A percentile compares a stretch with the other conserved stretches of the same genome.
Conservation (phyloP, 2,888 invertebrate genomes). For the Notocelia uddmanniana region DNA sequence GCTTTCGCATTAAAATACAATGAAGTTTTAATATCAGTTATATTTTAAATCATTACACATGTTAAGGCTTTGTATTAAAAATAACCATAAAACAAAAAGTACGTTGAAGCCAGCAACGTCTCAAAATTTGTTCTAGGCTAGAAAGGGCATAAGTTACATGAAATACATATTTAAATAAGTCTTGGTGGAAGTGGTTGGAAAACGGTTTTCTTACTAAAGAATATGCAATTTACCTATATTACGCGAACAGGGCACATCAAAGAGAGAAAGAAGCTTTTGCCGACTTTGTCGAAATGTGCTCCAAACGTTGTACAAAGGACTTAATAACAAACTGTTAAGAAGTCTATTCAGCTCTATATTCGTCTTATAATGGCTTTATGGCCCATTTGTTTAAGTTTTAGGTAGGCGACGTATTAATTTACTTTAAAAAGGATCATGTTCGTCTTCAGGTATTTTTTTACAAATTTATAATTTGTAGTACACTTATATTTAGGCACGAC, state of each 20-base stretch:
- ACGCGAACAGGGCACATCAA: conserved; percentile 22
- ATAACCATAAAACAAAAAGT: neutral
- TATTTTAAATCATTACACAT: neutral
- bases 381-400: neutral
- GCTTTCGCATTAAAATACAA: too few relatives aligned
- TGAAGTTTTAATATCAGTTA: too few relatives aligned
- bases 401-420: too few relatives aligned
- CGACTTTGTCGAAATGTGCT: conserved; percentile 14
- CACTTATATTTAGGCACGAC: too few relatives aligned
- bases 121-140: neutral
- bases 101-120: neutral
- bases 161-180: neutral
- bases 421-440: too few relatives aligned
- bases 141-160: neutral
- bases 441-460: too few relatives aligned
- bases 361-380: neutral
- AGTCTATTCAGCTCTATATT: neutral
- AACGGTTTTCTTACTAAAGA: conserved; percentile 35
- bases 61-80: neutral
- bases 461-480: too few relatives aligned
- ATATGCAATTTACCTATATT: conserved; percentile 38
- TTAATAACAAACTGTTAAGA: conserved; percentile 2
- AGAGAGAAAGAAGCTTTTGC: conserved; percentile 37
- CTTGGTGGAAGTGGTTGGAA: neutral
- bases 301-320: conserved; percentile 1